Evolutionary conservation across 2,113 vertebrate genomes (phyloP).

Genomic region (Chelonoidis abingdonii): DNA sequence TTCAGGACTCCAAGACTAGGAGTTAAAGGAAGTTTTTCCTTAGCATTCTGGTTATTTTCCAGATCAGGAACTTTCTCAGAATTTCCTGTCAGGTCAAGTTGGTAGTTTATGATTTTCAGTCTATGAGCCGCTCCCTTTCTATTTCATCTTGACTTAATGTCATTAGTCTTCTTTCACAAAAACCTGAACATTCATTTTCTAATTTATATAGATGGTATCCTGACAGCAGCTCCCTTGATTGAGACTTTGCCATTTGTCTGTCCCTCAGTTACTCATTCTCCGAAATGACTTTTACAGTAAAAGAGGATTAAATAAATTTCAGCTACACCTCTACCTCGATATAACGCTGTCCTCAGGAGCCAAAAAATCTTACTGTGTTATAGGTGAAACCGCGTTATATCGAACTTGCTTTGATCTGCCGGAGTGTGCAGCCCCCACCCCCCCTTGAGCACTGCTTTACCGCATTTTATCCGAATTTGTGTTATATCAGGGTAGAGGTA

Average conservation of each 20-base stretch:
- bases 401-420: too few species aligned
- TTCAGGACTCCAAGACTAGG: not conserved
- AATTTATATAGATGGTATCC: conserved; percentile 83
- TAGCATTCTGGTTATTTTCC: conserved; percentile 61
- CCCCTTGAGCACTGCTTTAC: too few species aligned
- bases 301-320: conserved; percentile 82
- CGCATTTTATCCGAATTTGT: too few species aligned
- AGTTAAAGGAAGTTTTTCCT: conserved; percentile 34
- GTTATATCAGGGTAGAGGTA: too few species aligned
- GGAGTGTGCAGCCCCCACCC: too few species aligned
- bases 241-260: conserved; percentile 82
- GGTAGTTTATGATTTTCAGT: conserved; percentile 76
- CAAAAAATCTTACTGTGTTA: too few species aligned
- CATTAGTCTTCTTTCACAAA: conserved; percentile 82
- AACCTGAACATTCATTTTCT: conserved; percentile 78
- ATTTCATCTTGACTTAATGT: conserved; percentile 82
- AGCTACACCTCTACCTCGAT: conserved; percentile 24
- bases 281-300: conserved; percentile 80
- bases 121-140: conserved; percentile 68
- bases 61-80: conserved; percentile 67
- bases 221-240: conserved; percentile 82
- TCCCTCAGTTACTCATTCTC: conserved; percentile 82
- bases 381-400: too few species aligned
- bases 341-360: too few species aligned
- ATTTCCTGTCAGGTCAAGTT: conserved; percentile 64